Conservation (phyloP, 2,113 vertebrate species). For the Romanogobio albipinnatus region DNA sequence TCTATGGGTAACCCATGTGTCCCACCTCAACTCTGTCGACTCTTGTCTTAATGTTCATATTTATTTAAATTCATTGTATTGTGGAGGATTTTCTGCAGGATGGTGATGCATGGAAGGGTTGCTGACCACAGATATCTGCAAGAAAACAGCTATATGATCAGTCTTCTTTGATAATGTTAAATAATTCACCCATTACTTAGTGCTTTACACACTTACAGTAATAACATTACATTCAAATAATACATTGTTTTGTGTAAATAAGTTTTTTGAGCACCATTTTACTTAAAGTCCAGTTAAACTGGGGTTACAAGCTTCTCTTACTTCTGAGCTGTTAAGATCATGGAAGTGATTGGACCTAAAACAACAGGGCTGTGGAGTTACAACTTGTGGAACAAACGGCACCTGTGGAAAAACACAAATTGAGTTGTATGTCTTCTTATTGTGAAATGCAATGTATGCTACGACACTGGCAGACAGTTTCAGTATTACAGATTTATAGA, state of each 20-base stretch:
- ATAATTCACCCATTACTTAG: not conserved
- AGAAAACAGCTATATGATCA: not conserved
- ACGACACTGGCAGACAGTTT: not conserved
- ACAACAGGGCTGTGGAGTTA: not conserved
- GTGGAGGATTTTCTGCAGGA: not conserved
- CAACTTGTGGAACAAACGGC: not conserved
- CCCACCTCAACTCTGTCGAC: not conserved
- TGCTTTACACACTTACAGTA: not conserved
- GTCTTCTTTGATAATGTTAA: not conserved
- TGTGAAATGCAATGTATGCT: not conserved
- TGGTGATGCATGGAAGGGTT: not conserved
- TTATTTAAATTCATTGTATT: not conserved
- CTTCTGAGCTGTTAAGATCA: not conserved
- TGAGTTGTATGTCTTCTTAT: not conserved
- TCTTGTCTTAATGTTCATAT: not conserved
- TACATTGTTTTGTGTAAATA: not conserved
- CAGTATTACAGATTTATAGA: not conserved
- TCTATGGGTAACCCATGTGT: not conserved
- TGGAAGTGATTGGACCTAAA: not conserved
- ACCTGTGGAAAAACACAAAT: not conserved
- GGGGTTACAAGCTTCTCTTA: not conserved
- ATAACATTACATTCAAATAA: not conserved
- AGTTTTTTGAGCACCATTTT: no score
- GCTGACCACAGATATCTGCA: not conserved
- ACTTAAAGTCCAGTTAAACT: no score